phyloP scores from a whole-genome alignment of 2,888 invertebrate genomes.

The Arenicola marina region DNA sequence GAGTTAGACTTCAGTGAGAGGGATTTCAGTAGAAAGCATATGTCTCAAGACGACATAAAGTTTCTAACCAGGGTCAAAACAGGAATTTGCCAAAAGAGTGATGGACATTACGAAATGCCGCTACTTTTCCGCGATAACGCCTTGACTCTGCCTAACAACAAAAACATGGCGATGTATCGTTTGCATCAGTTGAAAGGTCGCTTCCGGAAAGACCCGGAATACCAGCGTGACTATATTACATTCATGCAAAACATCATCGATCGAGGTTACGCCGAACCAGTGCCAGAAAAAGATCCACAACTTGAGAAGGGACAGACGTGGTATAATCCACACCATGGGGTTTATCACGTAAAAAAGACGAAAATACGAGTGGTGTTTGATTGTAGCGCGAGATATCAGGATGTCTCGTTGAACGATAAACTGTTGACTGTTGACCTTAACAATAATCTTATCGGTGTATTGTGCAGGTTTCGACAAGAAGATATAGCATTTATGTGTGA shows the following conservation, averaged over 20 bases:
- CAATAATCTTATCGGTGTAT: too few relatives aligned
- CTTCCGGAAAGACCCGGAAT: background rate
- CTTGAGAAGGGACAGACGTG: background rate
- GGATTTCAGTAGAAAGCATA: background rate
- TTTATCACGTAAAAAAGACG: background rate
- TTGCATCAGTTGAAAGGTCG: background rate
- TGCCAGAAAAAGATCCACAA: background rate
- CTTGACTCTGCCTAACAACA: slow-evolving; percentile 5
- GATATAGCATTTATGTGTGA: too few relatives aligned
- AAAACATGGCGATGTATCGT: background rate
- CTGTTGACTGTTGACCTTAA: too few relatives aligned
- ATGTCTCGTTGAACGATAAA: background rate
- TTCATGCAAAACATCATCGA: background rate
- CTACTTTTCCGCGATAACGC: background rate
- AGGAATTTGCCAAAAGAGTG: background rate
- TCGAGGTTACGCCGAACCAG: background rate
- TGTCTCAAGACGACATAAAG: slow-evolving; percentile 6
- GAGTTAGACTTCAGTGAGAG: slow-evolving; percentile 28
- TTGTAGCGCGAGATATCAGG: background rate
- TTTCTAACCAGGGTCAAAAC: slow-evolving; percentile 6
- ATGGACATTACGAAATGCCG: slow-evolving; percentile 4
- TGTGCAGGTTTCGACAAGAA: too few relatives aligned
- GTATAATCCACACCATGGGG: background rate
- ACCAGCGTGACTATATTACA: background rate
- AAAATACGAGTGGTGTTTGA: background rate